Base-by-base conservation (phyloP, 2,888 invertebrate genomes). In the Drosophila pseudotalamancana region DNA sequence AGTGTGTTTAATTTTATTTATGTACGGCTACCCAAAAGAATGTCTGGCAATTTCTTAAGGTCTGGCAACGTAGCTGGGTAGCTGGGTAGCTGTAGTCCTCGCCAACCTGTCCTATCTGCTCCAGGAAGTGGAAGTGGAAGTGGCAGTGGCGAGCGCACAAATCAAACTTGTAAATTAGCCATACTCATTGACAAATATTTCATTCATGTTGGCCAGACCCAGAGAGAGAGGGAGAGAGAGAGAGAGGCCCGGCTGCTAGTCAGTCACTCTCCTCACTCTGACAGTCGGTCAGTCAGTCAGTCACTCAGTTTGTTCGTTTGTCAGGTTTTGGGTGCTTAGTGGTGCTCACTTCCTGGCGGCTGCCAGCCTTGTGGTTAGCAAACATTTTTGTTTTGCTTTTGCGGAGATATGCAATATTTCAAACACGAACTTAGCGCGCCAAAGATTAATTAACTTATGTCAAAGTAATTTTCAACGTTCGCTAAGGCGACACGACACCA, bases 391-490 rank as follows among this genome's bases (percentile, higher is more conserved):
- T 54, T 62, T 46, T 50, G 51, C 39, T 57, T 29, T 51, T 54
- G 54, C 56, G 57, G 18, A 49, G 62, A 73, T 73, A 57, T 78
- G 81, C 85, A 79, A 85, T 87, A 87, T 87, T 87, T 87, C 85
- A 87, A 78, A 85, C 87, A 87, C 87, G 85, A 77, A 77, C 87
- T 83, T 74, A 80, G 81, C 80, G 86, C 88, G 88, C 88, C 84
- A 87, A 86, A 90, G 90, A 90, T 90, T 90, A 90, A 90, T 90
- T 90, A 90, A 90, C 90, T 90, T 89, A 85, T 88, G 90, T 90
- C 89, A 88, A 87, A 89, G 89, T 87, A 88, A 88, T 89, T 89
- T 89, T 88, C 88, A 89, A 88, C 88, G 88, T 88, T 88, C 88
- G 88, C 89, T 89, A 89, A 80, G 80, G 83, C 86, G 77, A 82